Evolutionary conservation across 2,797 vertebrate genomes (phyloP).

Genomic region (Erethizon dorsatum): DNA sequence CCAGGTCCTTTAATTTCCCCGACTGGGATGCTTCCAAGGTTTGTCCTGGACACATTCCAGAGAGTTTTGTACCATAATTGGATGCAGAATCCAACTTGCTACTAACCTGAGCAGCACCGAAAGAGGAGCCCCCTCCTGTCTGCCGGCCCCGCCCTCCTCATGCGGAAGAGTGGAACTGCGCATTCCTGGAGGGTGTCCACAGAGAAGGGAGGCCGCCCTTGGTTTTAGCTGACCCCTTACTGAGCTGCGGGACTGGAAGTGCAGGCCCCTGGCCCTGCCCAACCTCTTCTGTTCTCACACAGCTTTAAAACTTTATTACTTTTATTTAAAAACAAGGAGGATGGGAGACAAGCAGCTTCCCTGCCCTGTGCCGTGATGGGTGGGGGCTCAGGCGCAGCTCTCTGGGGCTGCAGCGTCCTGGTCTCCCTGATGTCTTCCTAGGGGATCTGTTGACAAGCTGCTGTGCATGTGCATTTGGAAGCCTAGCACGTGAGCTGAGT

Average conservation of each 20-base stretch:
- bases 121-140: not conserved
- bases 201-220: not conserved
- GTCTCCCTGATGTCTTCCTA: not conserved
- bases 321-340: not conserved
- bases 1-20: not conserved
- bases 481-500: not conserved
- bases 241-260: not conserved
- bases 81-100: constrained; percentile 1
- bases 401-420: not conserved
- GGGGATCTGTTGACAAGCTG: not conserved
- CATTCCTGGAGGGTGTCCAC: not conserved
- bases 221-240: not conserved
- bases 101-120: not conserved
- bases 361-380: not conserved
- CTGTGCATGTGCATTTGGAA: not conserved
- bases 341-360: not conserved
- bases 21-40: not conserved
- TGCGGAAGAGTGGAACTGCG: not conserved
- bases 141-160: not conserved
- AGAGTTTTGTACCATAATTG: constrained; percentile 39
- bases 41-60: constrained; percentile 64
- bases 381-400: not conserved
- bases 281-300: constrained; percentile 33
- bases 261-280: not conserved
- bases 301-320: constrained; percentile 73